Conservation (phyloP, 2,113 vertebrate species). For the Pomatorhinus ruficollis region DNA sequence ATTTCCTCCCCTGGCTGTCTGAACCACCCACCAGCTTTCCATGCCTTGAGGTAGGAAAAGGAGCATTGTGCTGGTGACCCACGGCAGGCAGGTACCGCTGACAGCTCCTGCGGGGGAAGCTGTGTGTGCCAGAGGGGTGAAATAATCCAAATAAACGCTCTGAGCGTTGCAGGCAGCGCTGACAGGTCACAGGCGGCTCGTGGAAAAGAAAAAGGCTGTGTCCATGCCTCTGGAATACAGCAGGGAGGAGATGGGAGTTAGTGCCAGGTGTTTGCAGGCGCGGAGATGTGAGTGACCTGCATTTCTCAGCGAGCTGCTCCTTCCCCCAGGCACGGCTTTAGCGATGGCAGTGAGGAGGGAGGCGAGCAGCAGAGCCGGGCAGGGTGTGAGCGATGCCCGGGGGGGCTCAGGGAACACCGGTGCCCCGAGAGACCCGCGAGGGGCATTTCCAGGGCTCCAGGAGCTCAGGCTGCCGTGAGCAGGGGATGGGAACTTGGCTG, state of each 20-base stretch:
- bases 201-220: background rate
- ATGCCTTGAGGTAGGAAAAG: constrained; percentile 43
- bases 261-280: background rate
- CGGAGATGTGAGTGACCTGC: background rate
- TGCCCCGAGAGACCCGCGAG: background rate
- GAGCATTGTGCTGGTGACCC: background rate
- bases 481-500: background rate
- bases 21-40: constrained; percentile 47
- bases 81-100: background rate
- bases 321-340: background rate
- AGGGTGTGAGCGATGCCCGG: background rate
- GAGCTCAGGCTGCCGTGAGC: background rate
- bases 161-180: background rate
- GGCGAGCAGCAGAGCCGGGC: background rate
- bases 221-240: background rate
- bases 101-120: background rate
- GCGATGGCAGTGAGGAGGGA: background rate
- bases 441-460: background rate
- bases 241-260: accelerated
- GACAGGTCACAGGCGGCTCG: background rate
- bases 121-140: background rate
- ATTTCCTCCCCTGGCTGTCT: constrained; percentile 36
- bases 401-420: background rate
- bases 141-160: background rate
- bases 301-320: accelerated